phyloP scores from a whole-genome alignment of 2,113 vertebrate genomes.

The Limanda limanda region DNA sequence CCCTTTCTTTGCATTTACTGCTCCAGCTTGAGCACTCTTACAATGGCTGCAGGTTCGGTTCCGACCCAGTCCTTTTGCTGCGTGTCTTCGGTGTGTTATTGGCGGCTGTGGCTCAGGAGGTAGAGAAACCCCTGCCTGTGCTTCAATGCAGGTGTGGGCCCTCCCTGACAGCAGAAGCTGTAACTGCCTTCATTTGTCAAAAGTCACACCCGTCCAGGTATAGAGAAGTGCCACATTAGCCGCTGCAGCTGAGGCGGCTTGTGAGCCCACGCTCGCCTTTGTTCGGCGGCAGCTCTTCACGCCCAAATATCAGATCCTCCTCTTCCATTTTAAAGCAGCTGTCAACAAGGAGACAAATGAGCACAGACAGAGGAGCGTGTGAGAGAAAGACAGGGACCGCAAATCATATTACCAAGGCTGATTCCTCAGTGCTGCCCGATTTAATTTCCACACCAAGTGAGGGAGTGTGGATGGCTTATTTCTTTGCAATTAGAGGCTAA shows the following conservation, averaged over 20 bases:
- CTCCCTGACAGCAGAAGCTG: constrained; percentile 61
- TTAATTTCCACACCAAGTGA: constrained; percentile 62
- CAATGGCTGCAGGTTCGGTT: neutral
- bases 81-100: too few relatives aligned
- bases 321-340: constrained; percentile 60
- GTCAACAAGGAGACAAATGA: constrained; percentile 67
- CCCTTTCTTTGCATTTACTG: too few relatives aligned
- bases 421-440: constrained; percentile 43
- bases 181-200: constrained; percentile 76
- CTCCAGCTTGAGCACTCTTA: too few relatives aligned
- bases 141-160: constrained; percentile 28
- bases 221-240: constrained; percentile 72
- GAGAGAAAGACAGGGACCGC: constrained; percentile 37
- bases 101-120: too few relatives aligned
- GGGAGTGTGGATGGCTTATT: constrained; percentile 71
- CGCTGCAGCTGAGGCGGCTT: constrained; percentile 61
- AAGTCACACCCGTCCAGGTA: constrained; percentile 67
- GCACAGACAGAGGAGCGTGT: constrained; percentile 44
- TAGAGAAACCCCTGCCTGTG: constrained; percentile 17
- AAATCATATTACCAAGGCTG: constrained; percentile 67
- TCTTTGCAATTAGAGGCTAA: constrained; percentile 75
- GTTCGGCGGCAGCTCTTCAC: constrained; percentile 53
- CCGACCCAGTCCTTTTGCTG: neutral
- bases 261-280: constrained; percentile 51
- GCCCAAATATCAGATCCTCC: constrained; percentile 59